Evolutionary conservation across 1,140 invertebrate species (phyloP), one percentile per base, ranked within the genome.

Genomic region (Trichonephila clavipes): DNA sequence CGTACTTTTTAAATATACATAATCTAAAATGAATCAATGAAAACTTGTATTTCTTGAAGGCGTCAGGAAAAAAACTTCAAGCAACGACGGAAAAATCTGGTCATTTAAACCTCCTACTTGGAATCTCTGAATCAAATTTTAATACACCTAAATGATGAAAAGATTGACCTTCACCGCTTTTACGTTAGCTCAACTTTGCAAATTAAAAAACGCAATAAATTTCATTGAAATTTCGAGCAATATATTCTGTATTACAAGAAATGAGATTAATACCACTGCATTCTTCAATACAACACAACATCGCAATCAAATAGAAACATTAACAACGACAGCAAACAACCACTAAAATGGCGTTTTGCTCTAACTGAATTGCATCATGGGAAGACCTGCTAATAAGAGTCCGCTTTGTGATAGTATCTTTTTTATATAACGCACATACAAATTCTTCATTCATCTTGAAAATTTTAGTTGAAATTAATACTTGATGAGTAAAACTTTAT

Each of bases 41-140:
- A 77, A 34, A 34, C 72, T 77, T 4, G 10, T 77, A 1, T 10
- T 77, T 77, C 24, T 44, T 61, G 6, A n/a, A 51, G 44, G 66
- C 14, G 58, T 92, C 59, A 92, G 4, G 24, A 85, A 51, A 92
- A 59, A 66, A 59, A 6, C 44, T 24, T 34, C 10, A 66, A 92
- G 34, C 24, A 92, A 69, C 21, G 61, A 64, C 51, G 19, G 14
- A 92, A 64, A 92, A 44, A 4, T 58, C 58, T 51, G 62, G 83
- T 93, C 86, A 88, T 93, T 93, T 93, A 93, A 88, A 81, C 92
- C 85, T 81, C 83, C 85, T 88, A 93, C 86, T 93, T 93, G 69
- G 82, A n/a, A 51, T 24, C 51, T 34, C n/a, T 3, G 69, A 85
- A 85, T 85, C 34, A 83, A 69, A 92, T 51, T 82, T 86, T 81